Conservation (phyloP, 2,888 invertebrate species). For the Sphaerolaimus hirsutus region DNA sequence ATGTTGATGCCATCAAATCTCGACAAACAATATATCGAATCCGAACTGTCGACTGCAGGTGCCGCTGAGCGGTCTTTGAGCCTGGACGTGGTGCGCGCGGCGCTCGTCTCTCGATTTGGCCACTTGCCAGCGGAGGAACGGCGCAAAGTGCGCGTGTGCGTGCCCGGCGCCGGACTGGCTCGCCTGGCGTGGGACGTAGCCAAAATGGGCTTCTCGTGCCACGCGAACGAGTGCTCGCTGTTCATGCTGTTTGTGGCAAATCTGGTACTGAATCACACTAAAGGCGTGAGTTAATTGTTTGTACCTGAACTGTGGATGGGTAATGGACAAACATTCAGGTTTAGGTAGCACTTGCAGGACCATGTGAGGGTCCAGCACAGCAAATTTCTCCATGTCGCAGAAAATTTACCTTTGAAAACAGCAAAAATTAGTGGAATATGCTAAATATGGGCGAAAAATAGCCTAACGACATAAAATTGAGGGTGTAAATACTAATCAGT, state of each 20-base stretch:
- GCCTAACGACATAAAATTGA: too few species aligned
- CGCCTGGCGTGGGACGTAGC: conserved; percentile 81
- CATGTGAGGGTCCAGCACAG: too few species aligned
- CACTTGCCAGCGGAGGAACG: conserved; percentile 21
- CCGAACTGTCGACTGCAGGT: conserved; percentile 7
- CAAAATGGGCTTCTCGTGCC: conserved; percentile 59
- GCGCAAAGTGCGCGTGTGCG: conserved; percentile 46
- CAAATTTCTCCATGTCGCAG: too few species aligned
- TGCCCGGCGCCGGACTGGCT: conserved; percentile 88
- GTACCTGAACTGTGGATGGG: too few species aligned
- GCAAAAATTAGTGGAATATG: too few species aligned
- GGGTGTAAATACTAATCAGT: too few species aligned
- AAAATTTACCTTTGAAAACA: too few species aligned
- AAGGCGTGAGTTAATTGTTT: too few species aligned
- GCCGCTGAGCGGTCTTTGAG: conserved; percentile 32
- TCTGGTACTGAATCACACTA: conserved; percentile 73
- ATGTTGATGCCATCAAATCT: background rate
- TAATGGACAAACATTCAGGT: too few species aligned
- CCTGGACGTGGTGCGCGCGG: conserved; percentile 65
- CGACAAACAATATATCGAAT: background rate
- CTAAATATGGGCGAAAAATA: too few species aligned
- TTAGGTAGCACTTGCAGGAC: too few species aligned
- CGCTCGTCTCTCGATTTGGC: conserved; percentile 44
- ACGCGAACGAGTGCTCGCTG: conserved; percentile 89
- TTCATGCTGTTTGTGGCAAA: conserved; percentile 92